Conservation (phyloP, 30 jellyfish, hydroid and myxozoan genomes). For the Hydra vulgaris region DNA sequence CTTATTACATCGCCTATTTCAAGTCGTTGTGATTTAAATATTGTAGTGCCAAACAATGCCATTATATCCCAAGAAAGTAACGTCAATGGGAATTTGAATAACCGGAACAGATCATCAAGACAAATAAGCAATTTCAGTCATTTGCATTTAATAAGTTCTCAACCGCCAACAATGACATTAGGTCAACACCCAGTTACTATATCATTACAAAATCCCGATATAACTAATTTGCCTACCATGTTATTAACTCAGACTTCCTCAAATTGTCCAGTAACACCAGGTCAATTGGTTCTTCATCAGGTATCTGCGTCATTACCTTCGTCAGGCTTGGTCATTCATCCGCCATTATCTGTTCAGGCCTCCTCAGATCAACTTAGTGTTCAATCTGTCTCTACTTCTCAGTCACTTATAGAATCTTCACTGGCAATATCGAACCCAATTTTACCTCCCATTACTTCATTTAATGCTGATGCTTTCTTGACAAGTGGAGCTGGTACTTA, state of each 20-base stretch:
- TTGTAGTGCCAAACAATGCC: neutral
- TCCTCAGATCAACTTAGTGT: conserved; percentile 6
- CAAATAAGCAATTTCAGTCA: neutral
- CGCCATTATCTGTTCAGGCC: conserved; percentile 16
- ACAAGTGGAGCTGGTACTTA: conserved; percentile 26
- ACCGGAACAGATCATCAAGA: neutral
- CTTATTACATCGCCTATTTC: conserved; percentile 17
- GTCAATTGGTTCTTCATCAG: conserved; percentile 19
- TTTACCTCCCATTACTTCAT: conserved; percentile 32
- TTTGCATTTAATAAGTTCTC: conserved; percentile 21
- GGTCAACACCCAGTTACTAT: conserved; percentile 25
- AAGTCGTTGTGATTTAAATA: conserved; percentile 4
- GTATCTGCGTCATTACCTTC: neutral
- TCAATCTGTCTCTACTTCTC: conserved; percentile 15
- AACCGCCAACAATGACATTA: conserved; percentile 26
- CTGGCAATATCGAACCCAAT: conserved; percentile 11
- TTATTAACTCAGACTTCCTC: conserved; percentile 29
- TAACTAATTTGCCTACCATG: conserved; percentile 31
- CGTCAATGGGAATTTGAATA: neutral
- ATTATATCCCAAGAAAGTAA: neutral
- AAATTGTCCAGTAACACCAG: neutral
- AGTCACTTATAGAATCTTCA: neutral
- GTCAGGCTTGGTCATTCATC: conserved; percentile 2
- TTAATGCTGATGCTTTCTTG: conserved; percentile 37
- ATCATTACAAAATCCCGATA: conserved; percentile 20